Percentiles rank a stretch among this genome's conserved stretches.
Evolutionary conservation across 2,888 invertebrate genomes (phyloP).

Genomic region (Drosophila nr. medialis): DNA sequence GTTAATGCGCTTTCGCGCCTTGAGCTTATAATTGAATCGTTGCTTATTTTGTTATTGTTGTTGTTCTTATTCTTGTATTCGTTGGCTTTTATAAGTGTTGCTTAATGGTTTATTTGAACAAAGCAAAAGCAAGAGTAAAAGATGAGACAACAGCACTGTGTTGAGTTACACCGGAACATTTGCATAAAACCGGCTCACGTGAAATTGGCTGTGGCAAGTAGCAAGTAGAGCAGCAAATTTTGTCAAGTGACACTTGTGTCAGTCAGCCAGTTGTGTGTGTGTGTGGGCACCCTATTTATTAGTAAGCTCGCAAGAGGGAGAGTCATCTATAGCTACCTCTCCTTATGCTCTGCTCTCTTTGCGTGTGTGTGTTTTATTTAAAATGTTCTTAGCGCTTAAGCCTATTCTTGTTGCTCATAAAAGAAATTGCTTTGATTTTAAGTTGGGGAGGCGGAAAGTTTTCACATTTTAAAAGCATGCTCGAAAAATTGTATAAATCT

Average conservation of each 20-base stretch:
- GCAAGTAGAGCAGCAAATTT: slow-evolving; percentile 17
- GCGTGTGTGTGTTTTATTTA: slow-evolving; percentile 14
- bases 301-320: slow-evolving; percentile 45
- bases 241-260: slow-evolving; percentile 30
- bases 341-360: neutral
- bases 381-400: slow-evolving; percentile 13
- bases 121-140: slow-evolving; percentile 2
- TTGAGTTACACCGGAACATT: slow-evolving; percentile 16
- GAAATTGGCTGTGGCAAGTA: slow-evolving; percentile 13
- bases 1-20: slow-evolving; percentile 32
- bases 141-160: slow-evolving; percentile 2
- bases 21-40: slow-evolving; percentile 42
- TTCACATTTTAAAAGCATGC: slow-evolving; percentile 63
- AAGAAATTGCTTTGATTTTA: slow-evolving; percentile 74
- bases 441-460: slow-evolving; percentile 56
- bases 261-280: slow-evolving; percentile 1
- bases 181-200: slow-evolving; percentile 33
- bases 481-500: slow-evolving; percentile 50
- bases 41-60: slow-evolving; percentile 3
- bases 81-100: slow-evolving; percentile 1
- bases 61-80: slow-evolving; percentile 4
- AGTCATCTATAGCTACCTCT: slow-evolving; percentile 5
- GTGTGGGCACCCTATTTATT: slow-evolving; percentile 24
- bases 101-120: slow-evolving; percentile 28
- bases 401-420: slow-evolving; percentile 42